These are phyloP conservation scores for Tribolium madens DNA, from an alignment of 1,140 invertebrate species.

Conservation along the genomic window DNA sequence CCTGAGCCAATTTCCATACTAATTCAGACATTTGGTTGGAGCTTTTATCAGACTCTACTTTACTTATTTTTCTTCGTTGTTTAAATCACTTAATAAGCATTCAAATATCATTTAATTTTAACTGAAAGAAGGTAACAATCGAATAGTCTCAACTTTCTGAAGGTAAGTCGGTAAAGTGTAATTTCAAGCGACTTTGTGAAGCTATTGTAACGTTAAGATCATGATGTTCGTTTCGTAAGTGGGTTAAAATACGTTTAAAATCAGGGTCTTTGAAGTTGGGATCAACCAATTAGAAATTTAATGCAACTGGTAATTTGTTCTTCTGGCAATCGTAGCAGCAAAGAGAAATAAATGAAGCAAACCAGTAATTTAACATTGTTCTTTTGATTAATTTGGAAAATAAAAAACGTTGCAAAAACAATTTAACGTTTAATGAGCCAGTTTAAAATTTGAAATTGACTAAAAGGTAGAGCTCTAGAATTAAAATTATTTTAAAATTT, in stretches of 20 bases:
- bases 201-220: slow-evolving; percentile 13
- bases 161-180: neutral
- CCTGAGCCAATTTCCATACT: slow-evolving; percentile 30
- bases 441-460: too few relatives aligned
- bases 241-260: slow-evolving; percentile 21
- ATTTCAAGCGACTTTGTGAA: neutral
- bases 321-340: neutral
- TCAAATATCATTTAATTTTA: too few relatives aligned
- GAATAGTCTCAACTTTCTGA: neutral
- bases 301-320: slow-evolving; percentile 18
- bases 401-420: too few relatives aligned
- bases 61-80: slow-evolving; percentile 10
- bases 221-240: neutral
- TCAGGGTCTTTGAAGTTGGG: slow-evolving; percentile 1
- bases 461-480: too few relatives aligned
- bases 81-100: too few relatives aligned
- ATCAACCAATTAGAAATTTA: slow-evolving; percentile 10
- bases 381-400: too few relatives aligned
- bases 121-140: too few relatives aligned
- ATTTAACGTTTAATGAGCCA: too few relatives aligned
- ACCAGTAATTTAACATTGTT: neutral
- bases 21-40: slow-evolving; percentile 13
- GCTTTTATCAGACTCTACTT: slow-evolving; percentile 26
- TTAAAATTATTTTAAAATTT: too few relatives aligned
- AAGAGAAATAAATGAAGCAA: neutral